phyloP scores from a whole-genome alignment of 2,797 vertebrate genomes.

The Oreochromis mossambicus region DNA sequence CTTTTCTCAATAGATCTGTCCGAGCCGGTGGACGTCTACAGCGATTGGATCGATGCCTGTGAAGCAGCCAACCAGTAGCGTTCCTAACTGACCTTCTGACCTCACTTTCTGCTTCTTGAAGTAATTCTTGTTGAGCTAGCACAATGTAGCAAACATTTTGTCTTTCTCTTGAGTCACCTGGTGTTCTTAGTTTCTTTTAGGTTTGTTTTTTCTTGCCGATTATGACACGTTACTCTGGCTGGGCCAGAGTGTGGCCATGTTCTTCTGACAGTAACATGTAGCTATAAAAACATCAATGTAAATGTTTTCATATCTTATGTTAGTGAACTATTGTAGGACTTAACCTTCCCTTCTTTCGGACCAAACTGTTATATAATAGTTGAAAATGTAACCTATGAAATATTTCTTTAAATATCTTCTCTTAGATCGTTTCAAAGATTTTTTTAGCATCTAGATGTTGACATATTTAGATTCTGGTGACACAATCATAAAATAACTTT shows the following conservation, averaged over 20 bases:
- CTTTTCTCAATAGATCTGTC: constrained; percentile 81
- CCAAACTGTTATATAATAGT: neutral
- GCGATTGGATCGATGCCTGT: constrained; percentile 95
- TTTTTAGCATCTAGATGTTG: neutral
- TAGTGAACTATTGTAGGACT: neutral
- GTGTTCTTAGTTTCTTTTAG: neutral
- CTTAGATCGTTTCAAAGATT: neutral
- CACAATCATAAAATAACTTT: neutral
- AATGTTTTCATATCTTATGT: neutral
- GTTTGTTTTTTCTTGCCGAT: neutral
- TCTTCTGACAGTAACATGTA: neutral
- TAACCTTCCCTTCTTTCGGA: neutral
- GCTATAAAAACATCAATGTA: neutral
- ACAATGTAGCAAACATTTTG: neutral
- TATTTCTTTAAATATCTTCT: neutral
- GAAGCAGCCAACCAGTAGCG: constrained; percentile 92
- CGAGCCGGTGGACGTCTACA: constrained; percentile 92
- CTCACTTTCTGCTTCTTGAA: neutral
- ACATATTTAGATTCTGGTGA: neutral
- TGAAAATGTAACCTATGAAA: neutral
- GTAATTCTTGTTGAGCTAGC: neutral
- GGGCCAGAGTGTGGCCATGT: constrained; percentile 12
- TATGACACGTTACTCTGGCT: constrained; percentile 6
- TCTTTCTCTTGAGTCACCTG: neutral
- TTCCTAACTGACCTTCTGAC: neutral